Percentiles rank a stretch among this genome's conserved stretches.
phyloP scores from a whole-genome alignment of 2,888 invertebrate genomes.

The Synanthedon vespiformis region DNA sequence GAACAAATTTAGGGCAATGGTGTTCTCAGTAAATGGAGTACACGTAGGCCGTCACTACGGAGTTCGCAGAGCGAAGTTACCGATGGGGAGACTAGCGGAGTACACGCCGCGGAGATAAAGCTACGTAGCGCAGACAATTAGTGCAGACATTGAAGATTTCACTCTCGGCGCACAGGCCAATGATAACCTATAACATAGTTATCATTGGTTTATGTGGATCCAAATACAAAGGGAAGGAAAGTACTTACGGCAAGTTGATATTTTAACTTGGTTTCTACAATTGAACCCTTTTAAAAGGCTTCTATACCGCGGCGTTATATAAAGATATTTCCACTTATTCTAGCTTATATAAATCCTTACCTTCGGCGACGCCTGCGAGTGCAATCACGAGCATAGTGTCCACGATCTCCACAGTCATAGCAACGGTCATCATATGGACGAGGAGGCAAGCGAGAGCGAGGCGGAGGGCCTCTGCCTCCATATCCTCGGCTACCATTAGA shows the following conservation, averaged over 20 bases:
- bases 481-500: constrained; percentile 84
- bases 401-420: constrained; percentile 94
- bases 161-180: constrained; percentile 70
- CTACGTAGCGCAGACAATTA: constrained; percentile 70
- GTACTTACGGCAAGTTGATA: constrained; percentile 19
- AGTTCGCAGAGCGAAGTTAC: constrained; percentile 64
- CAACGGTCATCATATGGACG: constrained; percentile 93
- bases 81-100: constrained; percentile 60
- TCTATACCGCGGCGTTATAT: constrained; percentile 25
- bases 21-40: constrained; percentile 56
- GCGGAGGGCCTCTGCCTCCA: constrained; percentile 70
- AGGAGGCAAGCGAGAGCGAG: constrained; percentile 74
- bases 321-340: constrained; percentile 9
- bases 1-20: constrained; percentile 60
- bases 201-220: constrained; percentile 67
- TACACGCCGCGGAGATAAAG: constrained; percentile 64
- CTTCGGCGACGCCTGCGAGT: constrained; percentile 76
- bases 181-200: constrained; percentile 72
- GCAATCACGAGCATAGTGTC: constrained; percentile 94
- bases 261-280: not conserved
- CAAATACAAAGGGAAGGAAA: constrained; percentile 49
- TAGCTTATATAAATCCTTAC: constrained; percentile 18
- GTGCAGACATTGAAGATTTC: constrained; percentile 69
- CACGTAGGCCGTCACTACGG: constrained; percentile 63
- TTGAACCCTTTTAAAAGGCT: constrained; percentile 22